These are phyloP conservation scores for Telmatherina bonti DNA, from an alignment of 2,797 vertebrate genomes.

Conservation along the genomic window DNA sequence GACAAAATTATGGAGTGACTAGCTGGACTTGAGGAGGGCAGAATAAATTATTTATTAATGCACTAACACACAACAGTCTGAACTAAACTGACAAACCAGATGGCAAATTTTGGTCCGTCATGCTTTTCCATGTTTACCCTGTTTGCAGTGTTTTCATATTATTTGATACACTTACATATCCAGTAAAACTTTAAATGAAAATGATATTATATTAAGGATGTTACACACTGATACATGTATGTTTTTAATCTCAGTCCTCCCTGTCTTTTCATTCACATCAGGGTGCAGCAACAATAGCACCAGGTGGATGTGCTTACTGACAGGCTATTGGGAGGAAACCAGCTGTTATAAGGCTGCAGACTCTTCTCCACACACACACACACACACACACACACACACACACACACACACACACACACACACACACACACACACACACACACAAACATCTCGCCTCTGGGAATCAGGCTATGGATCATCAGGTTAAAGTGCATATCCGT, in stretches of 20 bases:
- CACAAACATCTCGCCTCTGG: conserved; percentile 56
- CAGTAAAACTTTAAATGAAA: conserved; percentile 4
- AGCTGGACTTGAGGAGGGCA: too few species aligned
- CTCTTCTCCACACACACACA: conserved; percentile 6
- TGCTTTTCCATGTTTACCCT: not conserved
- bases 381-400: conserved; percentile 11
- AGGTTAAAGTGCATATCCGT: conserved; percentile 73
- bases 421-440: too few species aligned
- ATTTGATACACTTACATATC: conserved; percentile 1
- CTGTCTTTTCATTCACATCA: conserved; percentile 52
- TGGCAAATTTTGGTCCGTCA: too few species aligned
- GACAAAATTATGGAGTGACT: too few species aligned
- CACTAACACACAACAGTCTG: too few species aligned
- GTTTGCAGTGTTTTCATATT: conserved; percentile 3
- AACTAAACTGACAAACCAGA: too few species aligned
- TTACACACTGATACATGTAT: not conserved
- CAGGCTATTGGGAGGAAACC: conserved; percentile 66
- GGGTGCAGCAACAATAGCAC: conserved; percentile 56
- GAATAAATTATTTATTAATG: too few species aligned
- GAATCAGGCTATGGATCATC: conserved; percentile 73
- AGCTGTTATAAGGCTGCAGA: conserved; percentile 63
- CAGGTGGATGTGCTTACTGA: conserved; percentile 57
- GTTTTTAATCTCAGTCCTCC: conserved; percentile 18
- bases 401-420: conserved; percentile 10
- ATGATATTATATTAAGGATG: not conserved